Percentiles rank a stretch among this genome's conserved stretches.
Evolutionary conservation across 2,797 vertebrate species (phyloP).

Genomic region (Ambastaia sidthimunki): DNA sequence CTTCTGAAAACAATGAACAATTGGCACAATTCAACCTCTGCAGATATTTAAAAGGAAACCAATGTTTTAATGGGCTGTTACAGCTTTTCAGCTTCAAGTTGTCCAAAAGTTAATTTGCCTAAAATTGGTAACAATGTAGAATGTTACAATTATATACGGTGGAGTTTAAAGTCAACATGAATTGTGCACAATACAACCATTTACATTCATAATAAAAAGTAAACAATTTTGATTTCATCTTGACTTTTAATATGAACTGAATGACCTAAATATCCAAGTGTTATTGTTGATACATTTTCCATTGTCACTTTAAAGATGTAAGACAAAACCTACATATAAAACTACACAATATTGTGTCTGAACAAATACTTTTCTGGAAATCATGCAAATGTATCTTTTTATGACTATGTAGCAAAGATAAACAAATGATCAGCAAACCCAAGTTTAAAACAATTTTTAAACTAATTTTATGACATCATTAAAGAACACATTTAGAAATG

Average conservation of each 20-base stretch:
- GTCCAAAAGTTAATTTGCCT: slow-evolving; percentile 52
- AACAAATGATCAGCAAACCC: slow-evolving; percentile 62
- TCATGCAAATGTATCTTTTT: slow-evolving; percentile 68
- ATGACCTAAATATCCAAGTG: slow-evolving; percentile 63
- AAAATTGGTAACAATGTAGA: slow-evolving; percentile 55
- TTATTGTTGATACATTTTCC: slow-evolving; percentile 56
- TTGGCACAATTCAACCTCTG: slow-evolving; percentile 31
- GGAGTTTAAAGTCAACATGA: neutral
- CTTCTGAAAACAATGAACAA: slow-evolving; percentile 28
- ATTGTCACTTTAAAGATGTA: slow-evolving; percentile 53
- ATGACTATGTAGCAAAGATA: slow-evolving; percentile 59
- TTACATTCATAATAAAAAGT: neutral
- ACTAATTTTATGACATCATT: slow-evolving; percentile 53
- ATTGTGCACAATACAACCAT: neutral
- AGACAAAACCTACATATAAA: slow-evolving; percentile 57
- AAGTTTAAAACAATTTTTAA: too few species aligned
- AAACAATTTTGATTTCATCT: slow-evolving; percentile 11
- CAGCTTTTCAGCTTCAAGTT: slow-evolving; percentile 45
- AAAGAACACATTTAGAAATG: slow-evolving; percentile 59
- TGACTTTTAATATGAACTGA: slow-evolving; percentile 60
- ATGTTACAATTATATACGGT: slow-evolving; percentile 56
- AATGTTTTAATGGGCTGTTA: slow-evolving; percentile 66
- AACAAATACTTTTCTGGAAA: slow-evolving; percentile 66
- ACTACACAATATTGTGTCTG: slow-evolving; percentile 64
- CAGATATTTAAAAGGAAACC: slow-evolving; percentile 56